phyloP scores from a whole-genome alignment of 2,888 invertebrate species.

The Plebejus melissa region DNA sequence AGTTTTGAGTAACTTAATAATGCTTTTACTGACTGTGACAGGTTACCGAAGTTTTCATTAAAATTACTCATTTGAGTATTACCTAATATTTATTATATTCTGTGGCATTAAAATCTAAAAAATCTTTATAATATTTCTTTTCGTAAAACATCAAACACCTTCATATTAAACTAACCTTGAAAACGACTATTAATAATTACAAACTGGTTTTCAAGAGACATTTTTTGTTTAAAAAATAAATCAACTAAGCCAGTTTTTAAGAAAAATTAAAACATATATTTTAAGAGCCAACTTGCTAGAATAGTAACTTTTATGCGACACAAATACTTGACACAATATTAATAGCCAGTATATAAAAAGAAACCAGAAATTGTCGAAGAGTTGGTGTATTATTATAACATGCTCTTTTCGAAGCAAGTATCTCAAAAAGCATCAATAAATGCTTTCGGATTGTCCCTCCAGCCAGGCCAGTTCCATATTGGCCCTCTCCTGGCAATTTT shows the following conservation, averaged over 20 bases:
- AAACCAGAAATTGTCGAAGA: too few species aligned
- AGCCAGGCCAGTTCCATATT: too few species aligned
- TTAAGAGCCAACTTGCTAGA: not conserved
- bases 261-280: not conserved
- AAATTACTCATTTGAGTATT: not conserved
- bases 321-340: not conserved
- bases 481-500: too few species aligned
- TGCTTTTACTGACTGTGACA: conserved; percentile 10
- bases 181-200: not conserved
- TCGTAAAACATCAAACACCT: not conserved
- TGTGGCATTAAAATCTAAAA: not conserved
- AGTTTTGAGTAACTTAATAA: conserved; percentile 42
- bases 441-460: too few species aligned
- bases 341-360: not conserved
- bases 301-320: not conserved
- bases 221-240: not conserved
- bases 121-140: not conserved
- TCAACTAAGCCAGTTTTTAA: not conserved
- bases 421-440: too few species aligned
- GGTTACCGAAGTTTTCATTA: not conserved
- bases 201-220: not conserved
- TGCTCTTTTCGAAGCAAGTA: too few species aligned
- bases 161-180: not conserved
- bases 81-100: not conserved
- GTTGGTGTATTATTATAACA: too few species aligned